Evolutionary conservation across 2,797 vertebrate species (phyloP), one percentile per base, ranked within the genome.

Genomic region (Buphagus erythrorhynchus): DNA sequence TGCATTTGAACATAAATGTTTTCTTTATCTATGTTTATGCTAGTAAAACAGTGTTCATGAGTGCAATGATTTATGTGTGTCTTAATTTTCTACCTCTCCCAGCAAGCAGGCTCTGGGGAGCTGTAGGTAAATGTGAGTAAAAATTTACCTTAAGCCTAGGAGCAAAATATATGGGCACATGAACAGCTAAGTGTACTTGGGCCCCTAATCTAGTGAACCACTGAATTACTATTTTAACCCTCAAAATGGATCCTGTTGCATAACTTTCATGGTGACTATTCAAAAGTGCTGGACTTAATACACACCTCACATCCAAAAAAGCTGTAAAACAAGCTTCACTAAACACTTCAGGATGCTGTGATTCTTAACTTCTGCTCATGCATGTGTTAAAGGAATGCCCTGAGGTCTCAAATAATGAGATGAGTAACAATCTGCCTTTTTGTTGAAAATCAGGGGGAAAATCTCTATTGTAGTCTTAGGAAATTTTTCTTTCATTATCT

Each of bases 401-500:
- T 65, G 54, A 74, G 17, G 28, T 63, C 22, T 87, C 38, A 68
- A 11, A 48, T 71, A 73, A 73, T 36, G 11, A 74, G 48, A 71
- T n/a, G 35, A 86, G 11, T 62, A 81, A 62, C 65, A 86, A 52
- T 49, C 45, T 88, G 31, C 19, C 31, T 48, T 28, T 74, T 33
- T 35, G 36, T 16, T 55, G 48, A 78, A 93, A 69, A 72, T 26
- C 45, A 74, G 81, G 33, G 72, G 51, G 40, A 62, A 94, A 95
- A 94, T 81, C 57, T 68, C 65, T 84, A 28, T 46, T 68, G 55
- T 94, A 82, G 76, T 86, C 57, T 92, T 91, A 65, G 40, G 51
- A 71, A 71, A 22, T 75, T 88, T 96, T 94, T 93, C 48, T 91
- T 82, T 68, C 17, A 20, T 58, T 92, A 61, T 85, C 36, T 93